Evolutionary conservation across 2,888 invertebrate genomes (phyloP).

Genomic region (Chesias legatella): DNA sequence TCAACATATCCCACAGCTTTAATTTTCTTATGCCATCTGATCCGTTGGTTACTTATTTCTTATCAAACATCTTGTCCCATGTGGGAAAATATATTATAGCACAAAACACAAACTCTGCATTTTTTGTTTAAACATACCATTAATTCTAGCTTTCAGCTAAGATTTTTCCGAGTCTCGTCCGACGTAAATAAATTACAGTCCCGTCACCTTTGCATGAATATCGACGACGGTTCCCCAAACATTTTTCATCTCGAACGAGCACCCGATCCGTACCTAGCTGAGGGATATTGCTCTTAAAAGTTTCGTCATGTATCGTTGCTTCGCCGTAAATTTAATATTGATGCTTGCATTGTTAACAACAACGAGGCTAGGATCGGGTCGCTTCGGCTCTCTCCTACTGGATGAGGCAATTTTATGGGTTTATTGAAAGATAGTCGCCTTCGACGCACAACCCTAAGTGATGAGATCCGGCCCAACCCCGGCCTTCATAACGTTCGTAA

Average conservation of each 20-base stretch:
- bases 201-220: constrained; percentile 43
- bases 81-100: background rate
- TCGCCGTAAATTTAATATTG: constrained; percentile 64
- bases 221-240: constrained; percentile 53
- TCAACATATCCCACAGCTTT: too few relatives aligned
- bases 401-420: constrained; percentile 63
- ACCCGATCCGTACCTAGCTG: constrained; percentile 39
- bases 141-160: constrained; percentile 40
- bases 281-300: constrained; percentile 65
- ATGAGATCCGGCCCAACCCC: constrained; percentile 71
- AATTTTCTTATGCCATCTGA: too few relatives aligned
- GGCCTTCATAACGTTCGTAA: constrained; percentile 73
- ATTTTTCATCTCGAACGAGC: constrained; percentile 59
- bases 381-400: constrained; percentile 40
- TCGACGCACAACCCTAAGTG: constrained; percentile 66
- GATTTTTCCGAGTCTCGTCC: constrained; percentile 28
- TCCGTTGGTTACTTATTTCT: too few relatives aligned
- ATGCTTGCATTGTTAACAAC: constrained; percentile 59
- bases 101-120: constrained; percentile 2
- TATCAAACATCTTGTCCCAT: too few relatives aligned
- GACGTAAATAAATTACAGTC: constrained; percentile 52
- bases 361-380: constrained; percentile 34
- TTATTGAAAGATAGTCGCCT: constrained; percentile 69
- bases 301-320: constrained; percentile 63
- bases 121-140: constrained; percentile 27